Percentiles rank a stretch among this genome's conserved stretches.
These are phyloP conservation scores for Neodiprion pinetum DNA, from an alignment of 1,140 invertebrate species.

Conservation along the genomic window DNA sequence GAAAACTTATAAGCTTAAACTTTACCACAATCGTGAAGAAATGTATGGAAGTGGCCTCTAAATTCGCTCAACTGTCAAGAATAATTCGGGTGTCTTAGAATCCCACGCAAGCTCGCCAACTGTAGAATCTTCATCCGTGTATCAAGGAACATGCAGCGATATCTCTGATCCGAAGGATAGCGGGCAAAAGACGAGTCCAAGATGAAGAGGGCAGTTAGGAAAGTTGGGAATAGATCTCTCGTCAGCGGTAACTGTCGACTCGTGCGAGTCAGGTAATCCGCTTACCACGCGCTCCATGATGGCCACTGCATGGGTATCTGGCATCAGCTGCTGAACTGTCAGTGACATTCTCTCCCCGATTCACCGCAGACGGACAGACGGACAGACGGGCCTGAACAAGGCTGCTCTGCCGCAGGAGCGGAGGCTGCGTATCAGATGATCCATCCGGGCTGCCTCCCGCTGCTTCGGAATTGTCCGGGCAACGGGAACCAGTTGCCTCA, in stretches of 20 bases:
- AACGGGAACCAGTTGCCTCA: constrained; percentile 22
- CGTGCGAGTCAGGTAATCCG: constrained; percentile 38
- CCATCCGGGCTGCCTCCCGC: constrained; percentile 19
- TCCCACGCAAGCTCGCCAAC: constrained; percentile 11
- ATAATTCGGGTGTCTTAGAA: too few relatives aligned
- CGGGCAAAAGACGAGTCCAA: constrained; percentile 23
- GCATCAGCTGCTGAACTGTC: constrained; percentile 23
- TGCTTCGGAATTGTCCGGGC: background rate
- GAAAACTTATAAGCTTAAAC: too few relatives aligned
- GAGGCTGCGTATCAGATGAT: constrained; percentile 22
- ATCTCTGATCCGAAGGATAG: constrained; percentile 21
- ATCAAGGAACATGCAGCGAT: too few relatives aligned
- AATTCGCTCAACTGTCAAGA: too few relatives aligned
- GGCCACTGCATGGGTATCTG: constrained; percentile 24
- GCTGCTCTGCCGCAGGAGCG: background rate
- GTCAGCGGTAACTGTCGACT: background rate
- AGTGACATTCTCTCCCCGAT: background rate
- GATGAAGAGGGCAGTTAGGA: background rate
- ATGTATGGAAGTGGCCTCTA: too few relatives aligned
- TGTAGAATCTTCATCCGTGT: background rate
- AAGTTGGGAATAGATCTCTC: background rate
- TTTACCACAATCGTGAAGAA: too few relatives aligned
- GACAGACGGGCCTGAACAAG: background rate
- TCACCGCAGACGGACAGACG: background rate
- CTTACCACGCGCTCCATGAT: constrained; percentile 28